Evolutionary conservation across 2,797 vertebrate species (phyloP), one percentile per base, ranked within the genome.

Genomic region (Neosalanx taihuensis): DNA sequence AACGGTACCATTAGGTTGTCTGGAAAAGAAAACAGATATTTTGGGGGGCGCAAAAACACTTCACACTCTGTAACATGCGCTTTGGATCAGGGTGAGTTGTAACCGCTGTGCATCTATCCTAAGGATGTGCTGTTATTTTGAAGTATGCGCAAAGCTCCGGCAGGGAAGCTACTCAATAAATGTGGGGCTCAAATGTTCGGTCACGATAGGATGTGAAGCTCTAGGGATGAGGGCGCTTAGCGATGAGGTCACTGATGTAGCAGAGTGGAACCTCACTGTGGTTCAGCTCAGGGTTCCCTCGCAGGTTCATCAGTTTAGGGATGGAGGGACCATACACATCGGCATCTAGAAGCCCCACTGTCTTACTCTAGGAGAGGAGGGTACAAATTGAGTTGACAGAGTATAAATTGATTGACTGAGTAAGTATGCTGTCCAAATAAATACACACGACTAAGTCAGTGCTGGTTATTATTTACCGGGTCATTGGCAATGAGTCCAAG

Each of bases 291-390:
- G 97, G 97, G 84, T 90, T 96, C 86, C 97, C 97, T 86, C 91
- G 96, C 71, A 99, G 89, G 87, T 98, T 98, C 97, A 99, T 99
- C 91, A 99, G 93, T 84, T 94, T 96, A 73, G 96, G 97, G 84
- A 99, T 76, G 0, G 97, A 99, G 20, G 97, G 97, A 0, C 97
- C 97, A 68, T 95, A 95, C 51, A 99, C 78, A 81, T 99, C 97
- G 23, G 93, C 97, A 87, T 99, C 97, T 87, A 99, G 89, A 79
- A 99, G 88, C 20, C 97, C 97, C 46, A 98, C 90, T 0, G 91
- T 84, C 87, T 94, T 95, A 0, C 86, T 90, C 96, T 98, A 17
- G 57, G 26, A 61, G 29, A 56, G 69, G 0, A 20, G 20, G 18
- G 15, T 6, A 30, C 3, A 13, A 51, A 69, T 15, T 15, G 31